Percentiles rank a stretch among this genome's conserved stretches.
These are phyloP conservation scores for Hyphantria cunea DNA, from an alignment of 1,140 invertebrate genomes.

Conservation along the genomic window DNA sequence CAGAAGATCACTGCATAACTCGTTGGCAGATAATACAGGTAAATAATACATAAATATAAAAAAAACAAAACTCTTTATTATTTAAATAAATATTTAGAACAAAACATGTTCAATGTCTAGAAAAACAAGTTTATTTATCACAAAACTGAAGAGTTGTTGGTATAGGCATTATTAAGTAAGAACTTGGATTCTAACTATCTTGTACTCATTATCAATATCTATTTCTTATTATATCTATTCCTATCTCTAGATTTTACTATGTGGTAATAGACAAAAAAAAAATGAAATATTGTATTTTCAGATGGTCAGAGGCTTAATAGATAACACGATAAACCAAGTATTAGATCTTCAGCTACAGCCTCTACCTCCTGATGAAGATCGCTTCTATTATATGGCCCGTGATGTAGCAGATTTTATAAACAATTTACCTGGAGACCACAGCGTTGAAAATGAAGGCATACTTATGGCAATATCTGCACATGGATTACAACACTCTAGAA, in stretches of 20 bases:
- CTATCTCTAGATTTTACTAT: too few relatives aligned
- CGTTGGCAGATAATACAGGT: conserved; percentile 87
- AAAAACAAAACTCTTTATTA: background rate
- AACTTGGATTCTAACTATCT: too few relatives aligned
- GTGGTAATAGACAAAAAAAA: too few relatives aligned
- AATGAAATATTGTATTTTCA: conserved; percentile 43
- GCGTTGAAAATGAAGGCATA: conserved; percentile 86
- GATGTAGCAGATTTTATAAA: conserved; percentile 82
- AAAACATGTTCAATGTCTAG: too few relatives aligned
- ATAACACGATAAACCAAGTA: conserved; percentile 88
- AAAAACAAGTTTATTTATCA: too few relatives aligned
- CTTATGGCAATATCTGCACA: conserved; percentile 85
- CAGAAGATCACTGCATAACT: conserved; percentile 81
- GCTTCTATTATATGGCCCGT: conserved; percentile 64
- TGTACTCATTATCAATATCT: too few relatives aligned
- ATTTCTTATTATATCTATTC: too few relatives aligned
- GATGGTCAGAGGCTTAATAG: conserved; percentile 86
- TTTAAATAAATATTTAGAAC: too few relatives aligned
- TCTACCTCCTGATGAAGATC: conserved; percentile 61
- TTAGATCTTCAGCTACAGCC: conserved; percentile 84
- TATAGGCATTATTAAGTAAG: too few relatives aligned
- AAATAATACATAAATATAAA: conserved; percentile 30
- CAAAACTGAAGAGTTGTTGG: too few relatives aligned
- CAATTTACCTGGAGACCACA: conserved; percentile 79
- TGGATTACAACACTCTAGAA: conserved; percentile 80